Base-by-base conservation (phyloP, 1,140 invertebrate genomes). In the Notospermus geniculatus region DNA sequence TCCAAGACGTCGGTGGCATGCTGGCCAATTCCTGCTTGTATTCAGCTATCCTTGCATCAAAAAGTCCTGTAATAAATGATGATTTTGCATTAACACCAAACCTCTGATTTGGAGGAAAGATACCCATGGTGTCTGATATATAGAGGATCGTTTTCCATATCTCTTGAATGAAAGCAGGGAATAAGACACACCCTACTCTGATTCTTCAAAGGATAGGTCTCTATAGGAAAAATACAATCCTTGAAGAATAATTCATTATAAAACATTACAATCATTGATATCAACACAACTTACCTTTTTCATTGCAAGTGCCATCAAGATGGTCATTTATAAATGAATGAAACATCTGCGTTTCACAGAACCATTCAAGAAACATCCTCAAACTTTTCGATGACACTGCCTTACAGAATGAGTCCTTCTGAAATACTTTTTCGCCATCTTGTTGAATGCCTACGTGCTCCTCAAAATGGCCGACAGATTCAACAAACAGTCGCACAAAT, bases 321-420 rank as follows among this genome's bases (percentile, higher is more conserved):
- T 75, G 68, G n/a, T 73, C 66, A 36, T 60, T 71, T 22, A 83
- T 80, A 65, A 85, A 85, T 13, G 80, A 69, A 57, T 83, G 75
- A 73, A 91, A 92, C 89, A 91, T 91, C 17, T 89, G 87, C 9
- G 90, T 91, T 75, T 91, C 89, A 0, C 87, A 86, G 78, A 92
- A 92, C 90, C 90, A 91, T 66, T 91, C 88, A 9, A 91, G 81
- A 75, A 91, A 91, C 59, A 86, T 70, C 17, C 71, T 84, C 23
- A 87, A 84, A 54, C 86, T 86, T 74, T 87, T 86, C 0, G 86
- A 85, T 5, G 65, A 63, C 7, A 70, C 66, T 52, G 59, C 67
- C 19, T 66, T 85, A 2, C 87, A 81, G 76, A 87, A 89, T n/a
- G 71, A 62, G 60, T 87, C 87, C 77, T 85, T 84, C 80, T 86